Percentiles rank a stretch among this genome's conserved stretches.
These are phyloP conservation scores for Megaleporinus macrocephalus DNA, from an alignment of 2,113 vertebrate genomes.

Conservation along the genomic window DNA sequence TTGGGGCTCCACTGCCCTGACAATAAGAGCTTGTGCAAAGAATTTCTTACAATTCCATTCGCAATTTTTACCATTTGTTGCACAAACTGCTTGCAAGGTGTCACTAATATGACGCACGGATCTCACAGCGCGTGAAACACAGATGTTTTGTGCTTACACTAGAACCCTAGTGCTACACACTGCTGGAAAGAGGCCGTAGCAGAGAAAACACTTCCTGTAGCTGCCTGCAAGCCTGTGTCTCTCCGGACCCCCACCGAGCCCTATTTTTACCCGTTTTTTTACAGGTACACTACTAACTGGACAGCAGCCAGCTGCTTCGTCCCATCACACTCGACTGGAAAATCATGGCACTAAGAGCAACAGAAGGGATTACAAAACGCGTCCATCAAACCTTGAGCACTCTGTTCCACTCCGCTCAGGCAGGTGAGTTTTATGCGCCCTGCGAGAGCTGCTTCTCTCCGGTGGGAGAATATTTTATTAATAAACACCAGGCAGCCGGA, in stretches of 20 bases:
- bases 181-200: neutral
- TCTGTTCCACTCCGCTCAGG: slow-evolving; percentile 8
- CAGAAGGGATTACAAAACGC: slow-evolving; percentile 21
- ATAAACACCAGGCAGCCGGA: slow-evolving; percentile 46
- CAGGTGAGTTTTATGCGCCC: slow-evolving; percentile 27
- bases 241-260: neutral
- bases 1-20: neutral
- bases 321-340: neutral
- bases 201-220: neutral
- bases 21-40: neutral
- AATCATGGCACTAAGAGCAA: slow-evolving; percentile 37
- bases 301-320: neutral
- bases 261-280: slow-evolving; percentile 1
- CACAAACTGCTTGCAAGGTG: neutral
- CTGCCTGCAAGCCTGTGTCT: neutral
- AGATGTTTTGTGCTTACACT: neutral
- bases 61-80: neutral
- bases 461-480: slow-evolving; percentile 34
- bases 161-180: neutral
- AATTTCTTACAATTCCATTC: neutral
- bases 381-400: slow-evolving; percentile 29
- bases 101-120: neutral
- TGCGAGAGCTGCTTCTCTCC: neutral
- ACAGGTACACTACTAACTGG: neutral
- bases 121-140: neutral